Evolutionary conservation across 2,888 invertebrate species (phyloP), one percentile per base, ranked within the genome.

Genomic region (Callosobruchus maculatus): DNA sequence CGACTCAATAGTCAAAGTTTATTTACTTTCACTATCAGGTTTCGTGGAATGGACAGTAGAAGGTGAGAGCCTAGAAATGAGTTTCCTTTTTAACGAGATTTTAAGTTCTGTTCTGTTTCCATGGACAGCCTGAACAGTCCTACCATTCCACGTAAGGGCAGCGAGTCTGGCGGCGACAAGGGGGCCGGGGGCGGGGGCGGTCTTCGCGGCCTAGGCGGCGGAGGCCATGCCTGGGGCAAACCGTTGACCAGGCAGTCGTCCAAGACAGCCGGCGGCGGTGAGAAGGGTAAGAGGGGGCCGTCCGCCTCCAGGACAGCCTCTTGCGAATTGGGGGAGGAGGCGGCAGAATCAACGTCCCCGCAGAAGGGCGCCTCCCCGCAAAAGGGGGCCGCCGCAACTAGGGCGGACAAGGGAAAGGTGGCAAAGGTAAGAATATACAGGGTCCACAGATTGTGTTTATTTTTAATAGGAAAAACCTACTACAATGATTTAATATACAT

Each of bases 261-360:
- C 22, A 81, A 80, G 77, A 75, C 76, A 71, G 72, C 80, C 21
- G 71, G 67, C 68, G 66, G 68, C 71, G 20, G 20, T 4, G 22
- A 21, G 3, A 21, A 21, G 22, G 88, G 88, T 86, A 89, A 86
- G 74, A 79, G 82, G 72, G 80, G 80, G 72, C 74, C 77, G 76
- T 82, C 84, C 70, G 81, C 80, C 79, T 80, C 83, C 68, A 85
- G 85, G 70, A 83, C 84, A 74, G 82, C 83, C 71, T 84, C 85
- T 77, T 85, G 84, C 81, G 86, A 86, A 78, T 81, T 86, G 87
- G 90, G 87, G 90, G 90, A 83, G 90, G 91, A 85, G 89, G 90
- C 81, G 88, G 86, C 86, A 79, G 20, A 74, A 78, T 68, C 77
- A 84, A 86, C 49, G 5, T 49, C 49, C 13, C 49, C 18, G 49